Percentiles rank a stretch among this genome's conserved stretches.
These are phyloP conservation scores for Gibbula magus DNA, from an alignment of 2,888 invertebrate species.

Conservation along the genomic window DNA sequence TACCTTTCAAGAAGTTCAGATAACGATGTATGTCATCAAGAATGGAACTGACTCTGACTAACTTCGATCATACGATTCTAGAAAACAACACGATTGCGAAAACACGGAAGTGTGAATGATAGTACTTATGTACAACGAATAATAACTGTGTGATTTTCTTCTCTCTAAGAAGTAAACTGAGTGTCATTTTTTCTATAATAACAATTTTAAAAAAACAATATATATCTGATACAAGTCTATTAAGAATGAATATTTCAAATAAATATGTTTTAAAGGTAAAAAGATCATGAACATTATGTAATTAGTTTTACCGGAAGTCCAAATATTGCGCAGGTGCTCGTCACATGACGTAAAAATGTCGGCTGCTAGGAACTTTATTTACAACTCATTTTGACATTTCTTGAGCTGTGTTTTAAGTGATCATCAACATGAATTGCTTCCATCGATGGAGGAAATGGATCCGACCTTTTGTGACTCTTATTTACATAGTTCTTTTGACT, in stretches of 20 bases:
- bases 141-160: no score
- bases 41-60: no score
- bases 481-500: conserved; percentile 87
- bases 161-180: no score
- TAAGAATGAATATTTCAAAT: no score
- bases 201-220: no score
- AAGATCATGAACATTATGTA: background rate
- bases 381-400: conserved; percentile 10
- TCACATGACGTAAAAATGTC: conserved; percentile 41
- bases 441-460: conserved; percentile 90
- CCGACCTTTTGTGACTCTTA: conserved; percentile 86
- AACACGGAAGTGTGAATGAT: background rate
- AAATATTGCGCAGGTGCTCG: conserved; percentile 3
- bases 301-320: conserved; percentile 16
- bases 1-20: no score
- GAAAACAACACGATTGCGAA: background rate
- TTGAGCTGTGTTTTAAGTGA: background rate
- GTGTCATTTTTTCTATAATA: no score
- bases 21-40: no score
- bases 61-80: no score
- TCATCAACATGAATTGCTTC: conserved; percentile 48
- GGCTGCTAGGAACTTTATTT: conserved; percentile 22
- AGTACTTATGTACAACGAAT: no score
- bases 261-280: background rate
- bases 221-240: no score